Base-by-base conservation (phyloP, 1,140 invertebrate genomes). In the Papilio polyxenes region DNA sequence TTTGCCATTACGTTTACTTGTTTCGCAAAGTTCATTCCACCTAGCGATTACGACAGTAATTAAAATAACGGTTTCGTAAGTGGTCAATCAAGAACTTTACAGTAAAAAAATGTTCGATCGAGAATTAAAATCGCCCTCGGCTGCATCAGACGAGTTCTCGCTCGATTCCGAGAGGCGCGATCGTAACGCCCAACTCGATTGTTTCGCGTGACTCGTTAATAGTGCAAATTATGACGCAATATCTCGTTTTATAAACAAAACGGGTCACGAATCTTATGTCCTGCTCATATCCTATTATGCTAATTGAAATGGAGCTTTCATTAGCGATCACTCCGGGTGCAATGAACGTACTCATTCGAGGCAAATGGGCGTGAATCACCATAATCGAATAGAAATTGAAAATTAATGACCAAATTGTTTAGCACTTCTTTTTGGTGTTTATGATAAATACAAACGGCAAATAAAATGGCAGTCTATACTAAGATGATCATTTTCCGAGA, bases 331-430 rank as follows among this genome's bases (percentile, higher is more conserved):
- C 77, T 10, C 31, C 20, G 75, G 40, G 77, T 79, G 77, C 77
- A 79, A 79, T 79, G 77, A 79, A 79, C 77, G 49, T 75, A 83
- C 76, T 74, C 72, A 31, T 82, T 83, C 85, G 86, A 85, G 85
- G 87, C 83, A 80, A 82, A 82, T 84, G 84, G 90, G 88, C 87
- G 87, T 84, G 56, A 75, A 85, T 85, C 86, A 80, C 85, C 83
- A 78, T 85, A 84, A 88, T 87, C 85, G 86, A 87, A 86, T 88
- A 84, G 83, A 89, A 89, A 91, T 91, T 89, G 84, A 85, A 86
- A 82, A 88, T 90, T 87, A 88, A 90, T 86, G 81, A 86, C 82
- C 83, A 85, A 91, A 87, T 87, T 88, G 87, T 72, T 75, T 76
- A 81, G 65, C 81, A 74, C 83, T 91, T 85, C 85, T 83, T 82